Base-by-base conservation (phyloP, 2,888 invertebrate genomes). In the Clepsis dumicolana region DNA sequence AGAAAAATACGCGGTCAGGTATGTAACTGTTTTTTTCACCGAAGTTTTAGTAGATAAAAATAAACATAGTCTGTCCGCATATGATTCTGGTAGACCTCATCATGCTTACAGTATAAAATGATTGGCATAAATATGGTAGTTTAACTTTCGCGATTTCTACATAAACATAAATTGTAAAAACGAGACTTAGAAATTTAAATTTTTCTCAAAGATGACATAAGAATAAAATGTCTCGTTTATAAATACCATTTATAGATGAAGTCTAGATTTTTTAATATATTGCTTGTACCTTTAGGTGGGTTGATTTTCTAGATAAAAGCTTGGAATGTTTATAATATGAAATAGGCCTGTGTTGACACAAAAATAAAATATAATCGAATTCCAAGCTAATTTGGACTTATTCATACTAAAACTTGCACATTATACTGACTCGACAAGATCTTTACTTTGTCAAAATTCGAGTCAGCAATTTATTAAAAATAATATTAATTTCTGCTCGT, bases 281-380 rank as follows among this genome's bases (percentile, higher is more conserved):
- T 64, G 68, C 63, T 68, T 68, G 68, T 68, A 68, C 68, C 50
- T 64, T 53, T 68, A 59, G 68, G 68, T 68, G 68, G 68, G 68
- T 61, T 59, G 32, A 41, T 59, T 57, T 57, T 52, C 7, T 24
- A 59, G 41, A 35, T 57, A 56, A 38, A 53, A 16, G 52, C 63
- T 67, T 67, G 62, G 54, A 62, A 66, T 62, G 57, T 24, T 50
- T 21, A n/a, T 63, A 56, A 62, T 56, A 27, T 12, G 16, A 29
- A 48, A 61, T 32, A 57, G 56, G 62, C 62, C 66, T 18, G 62
- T 12, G 21, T 21, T 24, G n/a, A 4, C 54, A 35, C 16, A 35
- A 25, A 24, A 27, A 35, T 18, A 54, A 62, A 18, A 66, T 61
- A 35, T 56, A 56, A 21, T 53, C 44, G 29, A 29, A 21, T 25